Conservation (phyloP, 2,113 vertebrate genomes). For the Percina caprodes region DNA sequence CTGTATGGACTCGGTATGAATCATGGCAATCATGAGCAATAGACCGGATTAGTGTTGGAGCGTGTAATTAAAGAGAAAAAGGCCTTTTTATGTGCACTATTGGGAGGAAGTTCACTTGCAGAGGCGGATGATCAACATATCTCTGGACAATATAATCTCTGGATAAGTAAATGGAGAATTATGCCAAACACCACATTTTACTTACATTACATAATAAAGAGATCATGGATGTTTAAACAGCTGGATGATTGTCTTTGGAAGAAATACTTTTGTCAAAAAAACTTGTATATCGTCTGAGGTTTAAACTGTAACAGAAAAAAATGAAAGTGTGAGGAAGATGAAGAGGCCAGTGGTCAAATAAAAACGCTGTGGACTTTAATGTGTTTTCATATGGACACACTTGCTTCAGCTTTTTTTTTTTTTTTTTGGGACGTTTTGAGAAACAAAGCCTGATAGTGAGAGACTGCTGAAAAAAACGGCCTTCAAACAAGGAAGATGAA, state of each 20-base stretch:
- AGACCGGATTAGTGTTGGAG: neutral
- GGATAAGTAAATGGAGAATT: neutral
- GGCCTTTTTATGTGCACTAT: neutral
- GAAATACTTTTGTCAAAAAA: neutral
- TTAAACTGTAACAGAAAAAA: neutral
- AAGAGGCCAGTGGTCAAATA: neutral
- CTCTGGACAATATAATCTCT: neutral
- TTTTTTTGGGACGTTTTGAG: neutral
- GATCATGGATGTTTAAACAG: neutral
- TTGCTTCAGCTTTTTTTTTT: neutral
- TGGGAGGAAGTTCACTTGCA: neutral
- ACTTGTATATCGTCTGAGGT: neutral
- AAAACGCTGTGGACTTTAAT: neutral
- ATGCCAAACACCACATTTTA: neutral
- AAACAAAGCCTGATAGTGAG: neutral
- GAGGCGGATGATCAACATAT: neutral
- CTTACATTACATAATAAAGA: neutral
- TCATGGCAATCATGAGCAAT: neutral
- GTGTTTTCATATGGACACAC: neutral
- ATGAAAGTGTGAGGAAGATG: neutral
- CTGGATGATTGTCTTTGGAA: neutral
- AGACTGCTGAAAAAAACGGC: constrained; percentile 3
- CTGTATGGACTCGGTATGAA: neutral
- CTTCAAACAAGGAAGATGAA: constrained; percentile 27
- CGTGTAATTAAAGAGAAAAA: neutral